Evolutionary conservation across 2,113 vertebrate species (phyloP).

Genomic region (Syngnathus floridae): DNA sequence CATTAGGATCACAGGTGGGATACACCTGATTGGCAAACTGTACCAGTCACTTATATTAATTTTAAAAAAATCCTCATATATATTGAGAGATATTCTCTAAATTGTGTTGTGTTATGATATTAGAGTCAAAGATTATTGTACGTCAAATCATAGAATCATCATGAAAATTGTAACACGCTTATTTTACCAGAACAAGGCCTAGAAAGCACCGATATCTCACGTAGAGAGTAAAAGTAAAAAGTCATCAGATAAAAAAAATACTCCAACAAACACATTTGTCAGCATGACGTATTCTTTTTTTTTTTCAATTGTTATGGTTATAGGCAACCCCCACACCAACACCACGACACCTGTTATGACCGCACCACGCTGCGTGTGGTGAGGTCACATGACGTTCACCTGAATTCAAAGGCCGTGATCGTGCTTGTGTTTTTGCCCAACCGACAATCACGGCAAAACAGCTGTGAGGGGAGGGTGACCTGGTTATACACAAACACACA

Average conservation of each 20-base stretch:
- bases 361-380: constrained; percentile 17
- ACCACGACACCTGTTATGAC: constrained; percentile 27
- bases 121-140: neutral
- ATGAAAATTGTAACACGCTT: no score
- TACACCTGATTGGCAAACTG: neutral
- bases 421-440: constrained; percentile 21
- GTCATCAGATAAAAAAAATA: no score
- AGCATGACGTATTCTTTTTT: constrained; percentile 19
- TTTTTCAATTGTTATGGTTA: constrained; percentile 17
- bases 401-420: constrained; percentile 31
- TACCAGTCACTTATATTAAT: neutral
- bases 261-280: constrained; percentile 1
- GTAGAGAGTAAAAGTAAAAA: no score
- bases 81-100: neutral
- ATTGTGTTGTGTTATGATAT: neutral
- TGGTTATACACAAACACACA: constrained; percentile 27
- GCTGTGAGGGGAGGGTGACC: constrained; percentile 44
- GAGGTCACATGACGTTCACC: constrained; percentile 43
- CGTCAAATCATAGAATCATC: no score
- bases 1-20: neutral
- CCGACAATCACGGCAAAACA: constrained; percentile 55
- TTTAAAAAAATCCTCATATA: neutral
- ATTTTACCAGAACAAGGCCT: no score
- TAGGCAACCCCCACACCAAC: neutral
- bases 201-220: no score